Percentiles rank a stretch among this genome's conserved stretches.
Evolutionary conservation across 2,113 vertebrate species (phyloP).

Genomic region (Origma solitaria): DNA sequence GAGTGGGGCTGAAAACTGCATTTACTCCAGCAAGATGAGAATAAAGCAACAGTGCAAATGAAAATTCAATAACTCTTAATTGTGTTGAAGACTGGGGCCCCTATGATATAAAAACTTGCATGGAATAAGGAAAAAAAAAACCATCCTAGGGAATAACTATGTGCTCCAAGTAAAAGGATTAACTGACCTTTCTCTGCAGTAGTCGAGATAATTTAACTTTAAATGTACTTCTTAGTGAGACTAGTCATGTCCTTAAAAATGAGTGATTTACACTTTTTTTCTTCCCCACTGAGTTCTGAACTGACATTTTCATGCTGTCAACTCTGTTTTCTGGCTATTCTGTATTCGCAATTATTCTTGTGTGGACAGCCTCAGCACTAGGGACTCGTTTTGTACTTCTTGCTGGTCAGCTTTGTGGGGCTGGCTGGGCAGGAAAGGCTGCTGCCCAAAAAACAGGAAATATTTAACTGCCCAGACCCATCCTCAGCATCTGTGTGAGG

Average conservation of each 20-base stretch:
- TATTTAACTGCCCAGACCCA: background rate
- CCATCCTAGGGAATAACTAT: background rate
- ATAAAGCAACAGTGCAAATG: background rate
- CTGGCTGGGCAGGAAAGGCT: background rate
- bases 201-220: background rate
- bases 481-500: fast-evolving
- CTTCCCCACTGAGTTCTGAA: background rate
- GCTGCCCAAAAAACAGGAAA: background rate
- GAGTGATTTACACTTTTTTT: background rate
- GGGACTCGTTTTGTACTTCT: background rate
- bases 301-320: background rate
- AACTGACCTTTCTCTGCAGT: background rate
- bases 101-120: background rate
- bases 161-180: background rate
- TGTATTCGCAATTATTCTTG: background rate
- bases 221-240: background rate
- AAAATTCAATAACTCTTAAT: background rate
- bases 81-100: background rate
- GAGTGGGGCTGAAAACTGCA: background rate
- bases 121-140: background rate
- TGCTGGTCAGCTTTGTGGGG: background rate
- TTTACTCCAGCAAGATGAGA: background rate
- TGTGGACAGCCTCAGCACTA: background rate
- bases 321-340: background rate
- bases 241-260: background rate